Evolutionary conservation across 2,888 invertebrate genomes (phyloP).

Genomic region (Diogma glabrata): DNA sequence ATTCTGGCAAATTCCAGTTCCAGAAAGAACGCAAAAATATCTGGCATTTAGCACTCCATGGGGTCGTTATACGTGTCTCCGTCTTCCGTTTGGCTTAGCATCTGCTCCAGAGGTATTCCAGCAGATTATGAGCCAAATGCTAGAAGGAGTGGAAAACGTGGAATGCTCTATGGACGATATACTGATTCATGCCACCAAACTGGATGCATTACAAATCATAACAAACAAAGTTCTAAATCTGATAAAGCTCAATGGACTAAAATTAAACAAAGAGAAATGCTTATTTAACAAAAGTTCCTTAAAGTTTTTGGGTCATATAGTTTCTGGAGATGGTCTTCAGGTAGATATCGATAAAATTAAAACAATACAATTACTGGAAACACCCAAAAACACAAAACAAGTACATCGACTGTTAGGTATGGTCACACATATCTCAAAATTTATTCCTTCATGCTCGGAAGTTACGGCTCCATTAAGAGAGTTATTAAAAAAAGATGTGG

Average conservation of each 20-base stretch:
- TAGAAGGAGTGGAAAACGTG: slow-evolving; percentile 17
- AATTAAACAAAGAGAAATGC: slow-evolving; percentile 23
- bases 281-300: slow-evolving; percentile 11
- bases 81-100: slow-evolving; percentile 13
- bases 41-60: background rate
- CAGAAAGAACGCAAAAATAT: background rate
- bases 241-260: too few species aligned
- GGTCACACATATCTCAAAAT: slow-evolving; percentile 10
- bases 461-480: background rate
- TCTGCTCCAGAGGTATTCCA: background rate
- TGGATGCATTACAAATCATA: slow-evolving; percentile 18
- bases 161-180: slow-evolving; percentile 22
- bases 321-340: slow-evolving; percentile 15
- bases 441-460: background rate
- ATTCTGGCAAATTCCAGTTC: background rate
- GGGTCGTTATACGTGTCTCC: slow-evolving; percentile 11
- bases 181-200: slow-evolving; percentile 19
- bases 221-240: slow-evolving; percentile 18
- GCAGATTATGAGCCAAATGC: too few species aligned
- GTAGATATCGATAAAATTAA: slow-evolving; percentile 14
- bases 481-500: background rate
- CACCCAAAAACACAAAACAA: slow-evolving; percentile 13
- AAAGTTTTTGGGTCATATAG: slow-evolving; percentile 18
- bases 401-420: slow-evolving; percentile 16
- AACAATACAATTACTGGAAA: slow-evolving; percentile 13